Conservation (phyloP, 2,797 vertebrate species). For the Chaetophractus vellerosus region DNA sequence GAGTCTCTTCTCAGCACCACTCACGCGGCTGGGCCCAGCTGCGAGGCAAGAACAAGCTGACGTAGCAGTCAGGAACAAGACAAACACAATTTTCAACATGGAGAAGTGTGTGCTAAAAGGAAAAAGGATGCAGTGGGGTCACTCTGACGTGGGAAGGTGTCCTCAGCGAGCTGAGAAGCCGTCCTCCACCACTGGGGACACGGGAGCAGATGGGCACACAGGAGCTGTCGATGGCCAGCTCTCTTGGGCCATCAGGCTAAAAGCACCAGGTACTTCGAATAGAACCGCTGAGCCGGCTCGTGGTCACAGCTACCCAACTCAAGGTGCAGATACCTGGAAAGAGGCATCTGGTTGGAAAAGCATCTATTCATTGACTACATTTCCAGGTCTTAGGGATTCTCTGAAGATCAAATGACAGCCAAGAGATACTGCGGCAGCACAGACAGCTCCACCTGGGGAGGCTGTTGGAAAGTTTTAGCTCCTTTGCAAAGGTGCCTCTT, state of each 20-base stretch:
- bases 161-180: neutral
- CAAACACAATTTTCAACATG: neutral
- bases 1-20: slow-evolving; percentile 3
- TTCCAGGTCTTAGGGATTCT: neutral
- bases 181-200: too few species aligned
- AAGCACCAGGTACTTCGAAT: neutral
- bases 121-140: neutral
- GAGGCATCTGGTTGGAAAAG: slow-evolving; percentile 43
- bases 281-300: slow-evolving; percentile 42
- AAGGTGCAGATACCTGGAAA: slow-evolving; percentile 58
- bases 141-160: neutral
- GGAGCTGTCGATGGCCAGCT: neutral
- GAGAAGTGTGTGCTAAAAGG: neutral
- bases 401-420: neutral
- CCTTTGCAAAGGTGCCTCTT: neutral
- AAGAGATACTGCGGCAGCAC: neutral
- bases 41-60: neutral
- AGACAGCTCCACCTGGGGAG: neutral
- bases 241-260: neutral
- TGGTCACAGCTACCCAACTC: neutral
- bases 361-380: neutral
- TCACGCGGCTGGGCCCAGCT: neutral
- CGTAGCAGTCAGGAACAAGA: slow-evolving; percentile 3
- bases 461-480: neutral
- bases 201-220: neutral